These are phyloP conservation scores for Glyptemys insculpta DNA, from an alignment of 2,797 vertebrate genomes.

Conservation along the genomic window DNA sequence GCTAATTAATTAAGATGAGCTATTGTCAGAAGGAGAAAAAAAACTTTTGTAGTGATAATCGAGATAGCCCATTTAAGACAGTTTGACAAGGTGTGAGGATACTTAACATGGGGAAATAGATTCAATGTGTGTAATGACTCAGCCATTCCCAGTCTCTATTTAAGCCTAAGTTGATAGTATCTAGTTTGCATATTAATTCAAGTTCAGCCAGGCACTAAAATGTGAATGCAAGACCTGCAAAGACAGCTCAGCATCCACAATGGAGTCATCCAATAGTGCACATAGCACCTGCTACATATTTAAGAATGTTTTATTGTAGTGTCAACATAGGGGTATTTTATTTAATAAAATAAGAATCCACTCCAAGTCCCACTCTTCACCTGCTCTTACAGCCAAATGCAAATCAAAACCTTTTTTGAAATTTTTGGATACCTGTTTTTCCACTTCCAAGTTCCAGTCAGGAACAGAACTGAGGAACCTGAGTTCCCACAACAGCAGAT, in stretches of 20 bases:
- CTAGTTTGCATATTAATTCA: too few species aligned
- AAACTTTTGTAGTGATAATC: too few species aligned
- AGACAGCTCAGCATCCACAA: background rate
- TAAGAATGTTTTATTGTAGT: background rate
- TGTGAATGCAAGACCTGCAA: background rate
- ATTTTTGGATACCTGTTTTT: background rate
- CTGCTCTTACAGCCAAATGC: background rate
- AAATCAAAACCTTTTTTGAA: background rate
- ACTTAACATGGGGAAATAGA: too few species aligned
- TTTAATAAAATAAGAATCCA: background rate
- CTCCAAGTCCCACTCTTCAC: background rate
- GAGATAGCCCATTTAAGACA: too few species aligned
- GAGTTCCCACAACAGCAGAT: background rate
- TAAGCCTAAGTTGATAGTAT: too few species aligned
- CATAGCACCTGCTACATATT: slow-evolving; percentile 63
- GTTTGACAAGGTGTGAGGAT: too few species aligned
- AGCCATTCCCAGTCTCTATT: too few species aligned
- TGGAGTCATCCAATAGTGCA: slow-evolving; percentile 45
- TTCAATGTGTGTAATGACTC: too few species aligned
- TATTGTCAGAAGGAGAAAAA: too few species aligned
- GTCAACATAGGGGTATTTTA: background rate
- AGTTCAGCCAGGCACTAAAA: background rate
- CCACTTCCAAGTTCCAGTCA: background rate
- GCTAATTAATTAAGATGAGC: too few species aligned
- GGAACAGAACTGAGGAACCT: background rate